These are phyloP conservation scores for Hipparchia semele DNA, from an alignment of 2,888 invertebrate genomes.

Conservation along the genomic window DNA sequence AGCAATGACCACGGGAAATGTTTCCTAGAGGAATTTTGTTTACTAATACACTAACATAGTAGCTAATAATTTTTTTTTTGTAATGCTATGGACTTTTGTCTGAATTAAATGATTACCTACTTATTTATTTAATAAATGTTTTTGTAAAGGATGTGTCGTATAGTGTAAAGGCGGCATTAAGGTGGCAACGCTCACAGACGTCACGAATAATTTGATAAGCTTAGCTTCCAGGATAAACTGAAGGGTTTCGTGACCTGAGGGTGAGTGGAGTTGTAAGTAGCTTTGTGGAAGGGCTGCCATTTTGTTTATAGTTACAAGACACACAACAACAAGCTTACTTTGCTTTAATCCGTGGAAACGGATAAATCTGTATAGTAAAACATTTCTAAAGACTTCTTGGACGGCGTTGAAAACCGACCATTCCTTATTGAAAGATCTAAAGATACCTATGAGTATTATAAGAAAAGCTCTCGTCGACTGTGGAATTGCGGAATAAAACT, in stretches of 20 bases:
- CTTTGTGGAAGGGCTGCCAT: conserved; percentile 1
- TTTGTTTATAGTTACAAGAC: conserved; percentile 1
- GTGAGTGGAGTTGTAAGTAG: neutral
- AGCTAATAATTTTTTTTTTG: too few relatives aligned
- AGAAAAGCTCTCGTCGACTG: too few relatives aligned
- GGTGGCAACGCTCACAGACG: conserved; percentile 20
- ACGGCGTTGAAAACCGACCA: too few relatives aligned
- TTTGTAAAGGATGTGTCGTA: neutral
- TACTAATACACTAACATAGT: too few relatives aligned
- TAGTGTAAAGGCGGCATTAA: conserved; percentile 10
- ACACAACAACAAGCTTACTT: neutral
- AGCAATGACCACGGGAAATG: too few relatives aligned
- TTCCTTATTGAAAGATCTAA: too few relatives aligned
- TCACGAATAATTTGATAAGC: conserved; percentile 33
- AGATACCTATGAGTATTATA: too few relatives aligned
- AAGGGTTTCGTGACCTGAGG: conserved; percentile 7
- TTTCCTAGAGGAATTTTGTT: too few relatives aligned
- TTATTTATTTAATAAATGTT: too few relatives aligned
- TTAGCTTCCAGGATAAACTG: conserved; percentile 24
- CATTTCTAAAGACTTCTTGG: neutral
- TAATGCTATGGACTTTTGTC: too few relatives aligned
- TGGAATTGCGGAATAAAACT: too few relatives aligned
- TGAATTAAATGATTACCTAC: too few relatives aligned
- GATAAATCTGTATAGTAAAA: neutral
- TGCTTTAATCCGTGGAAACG: neutral